Percentiles rank a stretch among this genome's conserved stretches.
These are phyloP conservation scores for Chionomys nivalis DNA, from an alignment of 2,113 vertebrate species.

Conservation along the genomic window DNA sequence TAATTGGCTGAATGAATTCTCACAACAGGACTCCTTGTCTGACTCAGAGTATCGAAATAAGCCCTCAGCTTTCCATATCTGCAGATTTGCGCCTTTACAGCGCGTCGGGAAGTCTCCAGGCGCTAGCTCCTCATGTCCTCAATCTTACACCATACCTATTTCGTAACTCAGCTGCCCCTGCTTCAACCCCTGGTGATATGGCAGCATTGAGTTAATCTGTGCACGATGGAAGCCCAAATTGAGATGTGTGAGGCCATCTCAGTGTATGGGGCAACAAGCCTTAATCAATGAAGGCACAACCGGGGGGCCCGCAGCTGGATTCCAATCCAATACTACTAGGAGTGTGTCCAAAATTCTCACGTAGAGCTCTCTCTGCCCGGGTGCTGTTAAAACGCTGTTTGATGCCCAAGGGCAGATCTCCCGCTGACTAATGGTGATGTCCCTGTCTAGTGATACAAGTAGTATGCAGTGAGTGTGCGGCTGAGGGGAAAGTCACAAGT, in stretches of 20 bases:
- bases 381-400: background rate
- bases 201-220: background rate
- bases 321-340: background rate
- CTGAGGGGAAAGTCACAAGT: background rate
- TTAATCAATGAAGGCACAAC: background rate
- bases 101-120: background rate
- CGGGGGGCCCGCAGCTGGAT: background rate
- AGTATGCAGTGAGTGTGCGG: background rate
- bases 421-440: background rate
- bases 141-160: no score
- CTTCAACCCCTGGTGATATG: background rate
- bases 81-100: background rate
- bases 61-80: background rate
- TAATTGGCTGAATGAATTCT: no score
- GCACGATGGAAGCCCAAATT: background rate
- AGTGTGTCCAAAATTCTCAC: background rate
- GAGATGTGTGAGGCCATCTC: background rate
- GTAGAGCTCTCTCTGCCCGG: background rate
- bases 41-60: background rate
- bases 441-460: background rate
- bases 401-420: background rate
- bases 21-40: background rate
- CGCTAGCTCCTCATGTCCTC: background rate
- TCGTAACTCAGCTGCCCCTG: background rate
- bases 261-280: background rate